Percentiles rank a stretch among this genome's conserved stretches.
phyloP scores from a whole-genome alignment of 2,113 vertebrate species.

The Callocephalon fimbriatum region DNA sequence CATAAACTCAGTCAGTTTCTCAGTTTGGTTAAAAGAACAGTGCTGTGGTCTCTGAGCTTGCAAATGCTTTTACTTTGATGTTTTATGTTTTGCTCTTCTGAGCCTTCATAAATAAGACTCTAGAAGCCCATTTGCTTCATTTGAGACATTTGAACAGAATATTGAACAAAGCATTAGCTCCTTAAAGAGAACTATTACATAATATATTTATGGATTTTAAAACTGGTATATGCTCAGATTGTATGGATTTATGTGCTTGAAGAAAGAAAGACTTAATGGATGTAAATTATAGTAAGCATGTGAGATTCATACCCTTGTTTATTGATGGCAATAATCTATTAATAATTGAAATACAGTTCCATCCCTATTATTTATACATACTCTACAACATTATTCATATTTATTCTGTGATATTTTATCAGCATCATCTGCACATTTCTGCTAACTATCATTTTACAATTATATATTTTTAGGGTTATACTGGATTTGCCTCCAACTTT shows the following conservation, averaged over 20 bases:
- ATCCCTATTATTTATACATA: slow-evolving; percentile 16
- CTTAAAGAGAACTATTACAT: slow-evolving; percentile 38
- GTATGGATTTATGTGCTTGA: neutral
- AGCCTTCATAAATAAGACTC: slow-evolving; percentile 20
- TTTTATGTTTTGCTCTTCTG: neutral
- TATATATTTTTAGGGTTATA: neutral
- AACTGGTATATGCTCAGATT: neutral
- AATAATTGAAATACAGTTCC: slow-evolving; percentile 69
- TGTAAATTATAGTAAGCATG: slow-evolving; percentile 29
- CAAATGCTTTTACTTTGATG: neutral
- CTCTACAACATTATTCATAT: neutral
- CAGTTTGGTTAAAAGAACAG: neutral
- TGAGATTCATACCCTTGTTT: slow-evolving; percentile 58
- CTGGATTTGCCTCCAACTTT: neutral
- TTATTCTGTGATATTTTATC: neutral
- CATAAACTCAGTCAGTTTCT: neutral
- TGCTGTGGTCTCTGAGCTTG: neutral
- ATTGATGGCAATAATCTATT: slow-evolving; percentile 56
- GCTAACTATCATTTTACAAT: neutral
- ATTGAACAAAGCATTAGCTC: slow-evolving; percentile 34
- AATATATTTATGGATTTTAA: slow-evolving; percentile 30
- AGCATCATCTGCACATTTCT: neutral
- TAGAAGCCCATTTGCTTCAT: slow-evolving; percentile 1
- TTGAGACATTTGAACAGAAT: slow-evolving; percentile 34
- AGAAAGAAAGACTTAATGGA: slow-evolving; percentile 49